Conservation (phyloP, 2,113 vertebrate genomes). For the Larimichthys polyactis region DNA sequence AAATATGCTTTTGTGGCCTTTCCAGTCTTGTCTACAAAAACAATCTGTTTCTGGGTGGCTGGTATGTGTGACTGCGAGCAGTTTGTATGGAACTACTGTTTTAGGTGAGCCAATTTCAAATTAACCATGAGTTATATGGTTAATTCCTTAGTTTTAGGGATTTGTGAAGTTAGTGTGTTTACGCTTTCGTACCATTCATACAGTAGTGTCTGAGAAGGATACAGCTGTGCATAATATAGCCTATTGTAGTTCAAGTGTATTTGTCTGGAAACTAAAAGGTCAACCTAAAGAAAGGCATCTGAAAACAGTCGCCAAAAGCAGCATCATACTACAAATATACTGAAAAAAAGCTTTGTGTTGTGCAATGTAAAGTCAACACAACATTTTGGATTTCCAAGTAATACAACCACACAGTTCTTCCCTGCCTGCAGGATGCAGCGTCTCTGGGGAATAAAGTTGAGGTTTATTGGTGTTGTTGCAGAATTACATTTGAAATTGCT, state of each 20-base stretch:
- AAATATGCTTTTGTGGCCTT: too few relatives aligned
- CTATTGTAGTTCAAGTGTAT: not conserved
- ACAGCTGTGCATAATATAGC: too few relatives aligned
- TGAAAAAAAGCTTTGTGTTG: not conserved
- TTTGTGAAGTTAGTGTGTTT: not conserved
- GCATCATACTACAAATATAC: not conserved
- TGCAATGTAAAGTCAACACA: slow-evolving; percentile 17
- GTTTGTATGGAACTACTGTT: too few relatives aligned
- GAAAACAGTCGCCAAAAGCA: not conserved
- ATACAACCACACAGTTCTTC: not conserved
- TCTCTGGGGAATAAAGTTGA: slow-evolving; percentile 35
- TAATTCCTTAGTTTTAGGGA: not conserved
- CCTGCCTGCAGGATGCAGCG: slow-evolving; percentile 11
- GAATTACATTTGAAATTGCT: slow-evolving; percentile 67
- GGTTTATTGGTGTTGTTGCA: slow-evolving; percentile 52
- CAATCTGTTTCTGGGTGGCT: too few relatives aligned
- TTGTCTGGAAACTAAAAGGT: not conserved
- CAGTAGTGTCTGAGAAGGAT: too few relatives aligned
- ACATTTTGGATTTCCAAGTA: slow-evolving; percentile 5
- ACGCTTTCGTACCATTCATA: too few relatives aligned
- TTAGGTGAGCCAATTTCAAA: too few relatives aligned
- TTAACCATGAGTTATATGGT: not conserved
- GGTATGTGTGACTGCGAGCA: too few relatives aligned
- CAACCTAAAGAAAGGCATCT: not conserved
- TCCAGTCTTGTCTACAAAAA: too few relatives aligned